Conservation (phyloP, 1,140 invertebrate species). For the Stegodyphus dumicola region DNA sequence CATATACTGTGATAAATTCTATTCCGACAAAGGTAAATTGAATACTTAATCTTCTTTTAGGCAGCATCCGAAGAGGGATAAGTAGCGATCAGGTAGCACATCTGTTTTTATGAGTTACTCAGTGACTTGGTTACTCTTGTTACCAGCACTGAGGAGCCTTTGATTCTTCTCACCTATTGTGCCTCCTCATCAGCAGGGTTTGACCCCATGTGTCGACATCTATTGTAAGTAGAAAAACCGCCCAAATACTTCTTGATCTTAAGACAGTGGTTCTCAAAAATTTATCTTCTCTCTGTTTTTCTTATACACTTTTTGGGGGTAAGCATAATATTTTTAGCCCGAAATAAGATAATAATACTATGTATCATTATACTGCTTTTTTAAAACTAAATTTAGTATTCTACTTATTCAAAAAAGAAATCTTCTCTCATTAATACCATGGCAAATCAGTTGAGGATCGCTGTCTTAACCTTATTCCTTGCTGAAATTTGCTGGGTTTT, state of each 20-base stretch:
- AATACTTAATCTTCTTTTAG: constrained; percentile 37
- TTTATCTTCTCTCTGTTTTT: constrained; percentile 26
- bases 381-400: too few relatives aligned
- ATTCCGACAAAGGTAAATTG: neutral
- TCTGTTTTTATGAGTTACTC: constrained; percentile 55
- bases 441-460: constrained; percentile 49
- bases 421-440: neutral
- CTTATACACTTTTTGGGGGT: neutral
- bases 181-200: constrained; percentile 53
- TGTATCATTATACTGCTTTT: too few relatives aligned
- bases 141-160: constrained; percentile 45
- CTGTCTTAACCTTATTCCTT: constrained; percentile 52
- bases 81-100: constrained; percentile 52
- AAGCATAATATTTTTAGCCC: neutral
- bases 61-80: constrained; percentile 53
- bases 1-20: neutral
- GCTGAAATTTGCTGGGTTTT: constrained; percentile 25
- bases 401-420: too few relatives aligned
- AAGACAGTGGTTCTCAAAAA: constrained; percentile 57
- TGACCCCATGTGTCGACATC: constrained; percentile 30
- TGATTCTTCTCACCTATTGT: constrained; percentile 55
- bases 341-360: neutral
- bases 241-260: constrained; percentile 48
- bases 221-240: constrained; percentile 38
- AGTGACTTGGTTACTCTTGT: constrained; percentile 51